phyloP scores from a whole-genome alignment of 2,888 invertebrate genomes.

The Zaprionus bogoriensis region DNA sequence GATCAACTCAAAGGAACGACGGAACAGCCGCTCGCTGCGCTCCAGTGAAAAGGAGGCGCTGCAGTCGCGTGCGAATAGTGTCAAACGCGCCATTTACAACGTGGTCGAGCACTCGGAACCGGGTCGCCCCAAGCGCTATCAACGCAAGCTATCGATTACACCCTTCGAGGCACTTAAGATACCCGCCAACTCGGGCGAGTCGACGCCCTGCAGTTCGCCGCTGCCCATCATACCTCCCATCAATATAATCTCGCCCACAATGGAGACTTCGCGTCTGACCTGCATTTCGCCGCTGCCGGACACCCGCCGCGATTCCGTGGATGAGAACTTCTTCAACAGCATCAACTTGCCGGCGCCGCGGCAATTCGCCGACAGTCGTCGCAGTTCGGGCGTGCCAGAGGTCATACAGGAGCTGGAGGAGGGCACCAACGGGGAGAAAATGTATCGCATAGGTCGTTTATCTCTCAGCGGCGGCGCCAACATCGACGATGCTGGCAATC shows the following conservation, averaged over 20 bases:
- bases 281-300: conserved; percentile 88
- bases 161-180: conserved; percentile 82
- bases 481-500: conserved; percentile 77
- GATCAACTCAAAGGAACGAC: conserved; percentile 83
- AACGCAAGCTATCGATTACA: conserved; percentile 81
- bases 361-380: conserved; percentile 91
- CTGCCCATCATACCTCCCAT: conserved; percentile 81
- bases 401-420: conserved; percentile 80
- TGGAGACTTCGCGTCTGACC: conserved; percentile 84
- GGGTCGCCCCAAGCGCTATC: conserved; percentile 84
- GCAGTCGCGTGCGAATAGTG: conserved; percentile 89
- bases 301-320: conserved; percentile 85
- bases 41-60: conserved; percentile 85
- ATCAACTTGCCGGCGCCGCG: conserved; percentile 88
- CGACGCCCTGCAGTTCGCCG: conserved; percentile 81
- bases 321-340: conserved; percentile 84
- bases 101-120: conserved; percentile 91
- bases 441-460: conserved; percentile 74
- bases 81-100: conserved; percentile 91
- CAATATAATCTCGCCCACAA: conserved; percentile 82
- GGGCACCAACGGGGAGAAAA: conserved; percentile 62
- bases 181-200: conserved; percentile 77
- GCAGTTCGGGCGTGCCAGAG: conserved; percentile 85
- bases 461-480: conserved; percentile 81
- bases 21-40: conserved; percentile 81